A percentile compares a stretch with the other conserved stretches of the same genome.
Evolutionary conservation across 2,797 vertebrate species (phyloP).

Genomic region (Dermochelys coriacea): DNA sequence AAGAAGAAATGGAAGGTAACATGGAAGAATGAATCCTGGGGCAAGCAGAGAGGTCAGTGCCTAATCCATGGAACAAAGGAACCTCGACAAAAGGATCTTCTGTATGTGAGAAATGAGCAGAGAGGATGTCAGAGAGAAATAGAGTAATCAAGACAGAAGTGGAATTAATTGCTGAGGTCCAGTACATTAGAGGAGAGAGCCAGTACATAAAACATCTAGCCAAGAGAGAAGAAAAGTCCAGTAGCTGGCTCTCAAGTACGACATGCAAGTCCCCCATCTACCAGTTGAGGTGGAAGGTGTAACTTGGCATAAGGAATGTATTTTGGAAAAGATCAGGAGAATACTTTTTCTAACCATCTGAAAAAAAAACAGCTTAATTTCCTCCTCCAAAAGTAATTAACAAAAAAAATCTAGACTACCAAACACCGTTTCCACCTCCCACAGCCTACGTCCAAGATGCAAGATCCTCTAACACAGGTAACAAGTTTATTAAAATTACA

Average conservation of each 20-base stretch:
- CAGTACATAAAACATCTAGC: neutral
- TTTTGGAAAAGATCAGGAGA: neutral
- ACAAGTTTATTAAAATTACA: neutral
- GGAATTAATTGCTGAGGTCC: neutral
- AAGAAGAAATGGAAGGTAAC: neutral
- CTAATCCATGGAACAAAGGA: neutral
- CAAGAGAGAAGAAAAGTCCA: neutral
- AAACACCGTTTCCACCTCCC: neutral
- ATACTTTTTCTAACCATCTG: neutral
- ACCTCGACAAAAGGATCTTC: neutral
- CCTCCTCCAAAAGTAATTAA: neutral
- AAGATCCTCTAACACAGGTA: neutral
- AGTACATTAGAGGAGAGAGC: neutral
- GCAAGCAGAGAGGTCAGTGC: neutral
- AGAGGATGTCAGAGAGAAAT: neutral
- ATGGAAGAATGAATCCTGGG: neutral
- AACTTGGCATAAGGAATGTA: neutral
- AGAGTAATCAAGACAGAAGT: neutral
- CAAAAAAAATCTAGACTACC: neutral
- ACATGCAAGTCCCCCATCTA: neutral
- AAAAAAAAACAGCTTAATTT: neutral
- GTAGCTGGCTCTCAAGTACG: neutral
- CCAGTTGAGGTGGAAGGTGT: neutral
- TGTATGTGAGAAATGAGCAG: neutral
- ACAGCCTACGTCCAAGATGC: neutral